Evolutionary conservation across 2,888 invertebrate genomes (phyloP), one percentile per base, ranked within the genome.

Genomic region (Limnephilus auricula): DNA sequence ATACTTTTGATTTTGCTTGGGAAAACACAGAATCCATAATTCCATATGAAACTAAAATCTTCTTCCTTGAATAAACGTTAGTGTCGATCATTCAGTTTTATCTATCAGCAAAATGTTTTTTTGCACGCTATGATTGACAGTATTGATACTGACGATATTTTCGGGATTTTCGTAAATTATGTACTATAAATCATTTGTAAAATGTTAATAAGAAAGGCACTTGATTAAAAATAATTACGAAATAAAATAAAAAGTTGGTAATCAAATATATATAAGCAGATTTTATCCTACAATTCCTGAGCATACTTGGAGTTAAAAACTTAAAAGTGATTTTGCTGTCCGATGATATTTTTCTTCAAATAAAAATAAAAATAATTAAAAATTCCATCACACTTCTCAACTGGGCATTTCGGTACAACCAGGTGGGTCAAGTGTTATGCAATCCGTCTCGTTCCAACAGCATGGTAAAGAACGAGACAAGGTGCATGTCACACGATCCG

Each of bases 1-100:
- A 37, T 34, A 45, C 12, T 88, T 88, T 34, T 79, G 5, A 78
- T 78, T 78, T 88, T 32, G 65, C 87, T 88, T 88, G 87, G 18
- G 78, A 88, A 88, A 88, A 88, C 87, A 88, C 87, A 88, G 87
- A 88, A 78, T 30, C 6, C 37, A 65, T 32, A 65, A 34, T 84
- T 34, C 12, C 40, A 18, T 82, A 34, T 32, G 6, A 34, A 84
- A 32, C 15, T 40, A 18, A 80, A 32, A 80, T 80, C 80, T 65
- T n/a, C 50, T 65, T 25, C n/a, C 65, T 25, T n/a, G 25, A 65
- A 65, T 9, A 65, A 9, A 65, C 25, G 65, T 25, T 65, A n/a
- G 65, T 65, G 65, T 65, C 65, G 65, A 65, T 6, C 65, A 65
- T 65, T 65, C 25, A 65, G 65, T 65, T 65, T 65, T 65, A 65